Percentiles rank a stretch among this genome's conserved stretches.
Conservation (phyloP, 2,888 invertebrate species). For the Drosophila mimetica region DNA sequence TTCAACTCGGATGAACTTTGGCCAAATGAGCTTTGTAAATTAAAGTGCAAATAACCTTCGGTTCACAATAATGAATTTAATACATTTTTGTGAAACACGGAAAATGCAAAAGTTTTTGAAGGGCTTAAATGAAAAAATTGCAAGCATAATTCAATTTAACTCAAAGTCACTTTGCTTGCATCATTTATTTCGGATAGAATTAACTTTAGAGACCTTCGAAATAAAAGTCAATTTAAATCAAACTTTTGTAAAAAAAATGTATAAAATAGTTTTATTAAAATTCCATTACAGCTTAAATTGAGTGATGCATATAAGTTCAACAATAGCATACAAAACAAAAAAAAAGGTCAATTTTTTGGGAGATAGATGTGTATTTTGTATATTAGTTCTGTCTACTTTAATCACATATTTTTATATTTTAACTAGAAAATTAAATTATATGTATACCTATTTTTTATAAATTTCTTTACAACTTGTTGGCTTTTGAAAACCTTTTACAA, state of each 20-base stretch:
- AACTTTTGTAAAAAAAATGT: too few relatives aligned
- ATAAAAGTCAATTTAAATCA: background rate
- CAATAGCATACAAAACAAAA: too few relatives aligned
- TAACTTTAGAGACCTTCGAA: background rate
- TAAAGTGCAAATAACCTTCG: background rate
- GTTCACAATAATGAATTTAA: background rate
- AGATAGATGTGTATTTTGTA: too few relatives aligned
- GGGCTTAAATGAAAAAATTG: background rate
- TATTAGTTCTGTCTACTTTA: too few relatives aligned
- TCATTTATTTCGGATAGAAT: background rate
- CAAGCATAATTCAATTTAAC: background rate
- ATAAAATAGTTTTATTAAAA: too few relatives aligned
- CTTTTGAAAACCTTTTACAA: background rate
- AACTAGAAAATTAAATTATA: too few relatives aligned
- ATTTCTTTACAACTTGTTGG: too few relatives aligned
- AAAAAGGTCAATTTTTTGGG: too few relatives aligned
- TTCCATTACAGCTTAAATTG: background rate
- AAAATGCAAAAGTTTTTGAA: background rate
- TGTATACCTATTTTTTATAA: too few relatives aligned
- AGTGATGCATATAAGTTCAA: too few relatives aligned
- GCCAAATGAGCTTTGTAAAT: background rate
- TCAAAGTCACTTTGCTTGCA: background rate
- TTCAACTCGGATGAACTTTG: conserved; percentile 8
- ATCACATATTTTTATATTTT: background rate
- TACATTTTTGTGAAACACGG: background rate